phyloP scores from a whole-genome alignment of 2,113 vertebrate genomes.

The Crotophaga sulcirostris region DNA sequence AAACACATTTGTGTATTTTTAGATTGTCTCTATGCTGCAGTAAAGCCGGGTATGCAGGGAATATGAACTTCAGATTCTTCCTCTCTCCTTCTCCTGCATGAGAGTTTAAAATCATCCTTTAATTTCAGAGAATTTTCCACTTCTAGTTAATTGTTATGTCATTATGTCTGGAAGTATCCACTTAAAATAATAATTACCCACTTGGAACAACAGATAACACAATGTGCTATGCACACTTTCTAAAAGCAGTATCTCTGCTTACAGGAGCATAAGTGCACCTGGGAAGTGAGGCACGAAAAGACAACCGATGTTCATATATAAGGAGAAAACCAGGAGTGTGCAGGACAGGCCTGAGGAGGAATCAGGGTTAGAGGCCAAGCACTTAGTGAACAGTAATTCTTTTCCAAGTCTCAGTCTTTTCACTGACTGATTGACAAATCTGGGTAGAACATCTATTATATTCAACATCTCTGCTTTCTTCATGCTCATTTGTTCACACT shows the following conservation, averaged over 20 bases:
- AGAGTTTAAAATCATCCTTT: neutral
- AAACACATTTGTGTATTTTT: neutral
- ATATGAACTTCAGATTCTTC: neutral
- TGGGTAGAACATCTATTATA: neutral
- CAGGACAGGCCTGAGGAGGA: neutral
- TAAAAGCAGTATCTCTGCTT: neutral
- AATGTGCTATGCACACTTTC: neutral
- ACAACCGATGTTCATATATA: neutral
- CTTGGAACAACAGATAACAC: neutral
- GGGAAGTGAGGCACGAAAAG: neutral
- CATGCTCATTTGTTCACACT: neutral
- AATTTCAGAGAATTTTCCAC: neutral
- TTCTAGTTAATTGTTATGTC: neutral
- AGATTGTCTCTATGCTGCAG: neutral
- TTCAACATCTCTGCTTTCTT: neutral
- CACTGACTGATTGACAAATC: neutral
- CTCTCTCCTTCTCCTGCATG: neutral
- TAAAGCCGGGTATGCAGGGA: neutral
- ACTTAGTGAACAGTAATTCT: neutral
- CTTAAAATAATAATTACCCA: neutral
- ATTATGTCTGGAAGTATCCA: neutral
- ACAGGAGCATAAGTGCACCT: neutral
- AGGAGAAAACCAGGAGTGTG: accelerated
- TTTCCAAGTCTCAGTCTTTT: neutral
- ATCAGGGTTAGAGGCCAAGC: neutral